Evolutionary conservation across 2,888 invertebrate species (phyloP).

Genomic region (Lysandra bellargus): DNA sequence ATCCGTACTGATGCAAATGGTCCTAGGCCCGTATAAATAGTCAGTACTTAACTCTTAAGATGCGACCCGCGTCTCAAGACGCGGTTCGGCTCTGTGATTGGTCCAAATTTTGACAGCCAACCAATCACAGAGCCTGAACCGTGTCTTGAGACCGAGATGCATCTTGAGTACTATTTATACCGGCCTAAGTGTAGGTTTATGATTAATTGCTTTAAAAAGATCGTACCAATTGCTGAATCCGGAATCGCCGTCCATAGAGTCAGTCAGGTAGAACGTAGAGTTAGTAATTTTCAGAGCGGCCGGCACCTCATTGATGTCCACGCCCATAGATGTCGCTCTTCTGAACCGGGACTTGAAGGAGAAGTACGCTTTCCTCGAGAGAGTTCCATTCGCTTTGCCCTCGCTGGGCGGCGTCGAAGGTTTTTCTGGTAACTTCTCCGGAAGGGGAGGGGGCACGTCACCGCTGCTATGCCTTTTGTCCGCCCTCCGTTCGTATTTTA

Average conservation of each 20-base stretch:
- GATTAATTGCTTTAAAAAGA: background rate
- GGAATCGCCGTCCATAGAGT: conserved; percentile 83
- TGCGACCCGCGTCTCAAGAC: too few species aligned
- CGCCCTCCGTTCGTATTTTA: conserved; percentile 49
- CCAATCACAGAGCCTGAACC: too few species aligned
- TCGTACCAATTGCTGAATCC: conserved; percentile 80
- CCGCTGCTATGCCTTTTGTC: conserved; percentile 57
- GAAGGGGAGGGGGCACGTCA: conserved; percentile 59
- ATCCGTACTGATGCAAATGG: too few species aligned
- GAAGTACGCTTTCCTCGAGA: conserved; percentile 74
- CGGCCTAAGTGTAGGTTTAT: too few species aligned
- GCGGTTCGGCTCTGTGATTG: too few species aligned
- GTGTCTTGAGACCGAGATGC: too few species aligned
- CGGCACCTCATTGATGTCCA: conserved; percentile 78
- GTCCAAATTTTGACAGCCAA: too few species aligned
- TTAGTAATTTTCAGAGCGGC: conserved; percentile 80
- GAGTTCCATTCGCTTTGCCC: conserved; percentile 63
- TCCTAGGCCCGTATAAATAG: too few species aligned
- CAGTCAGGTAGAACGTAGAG: conserved; percentile 87
- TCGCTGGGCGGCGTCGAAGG: conserved; percentile 65
- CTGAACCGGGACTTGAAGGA: conserved; percentile 83
- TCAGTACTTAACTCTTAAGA: too few species aligned
- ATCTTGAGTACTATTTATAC: too few species aligned
- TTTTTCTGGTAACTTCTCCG: conserved; percentile 64
- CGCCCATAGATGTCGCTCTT: conserved; percentile 79